Conservation (phyloP, 2,888 invertebrate genomes). For the Cybosia mesomella region DNA sequence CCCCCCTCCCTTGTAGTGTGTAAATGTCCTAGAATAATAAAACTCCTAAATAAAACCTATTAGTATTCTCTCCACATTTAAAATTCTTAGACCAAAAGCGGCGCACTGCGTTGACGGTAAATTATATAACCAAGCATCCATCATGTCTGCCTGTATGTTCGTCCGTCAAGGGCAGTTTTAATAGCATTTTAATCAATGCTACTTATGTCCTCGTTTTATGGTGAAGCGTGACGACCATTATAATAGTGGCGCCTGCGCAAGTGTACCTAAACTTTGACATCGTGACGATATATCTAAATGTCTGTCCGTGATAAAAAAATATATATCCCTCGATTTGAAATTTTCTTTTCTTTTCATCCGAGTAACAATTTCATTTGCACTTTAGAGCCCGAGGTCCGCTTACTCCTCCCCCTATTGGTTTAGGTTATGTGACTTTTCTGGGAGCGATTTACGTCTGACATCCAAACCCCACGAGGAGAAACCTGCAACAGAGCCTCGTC, state of each 20-base stretch:
- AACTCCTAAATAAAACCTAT: conserved; percentile 2
- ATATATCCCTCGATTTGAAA: not conserved
- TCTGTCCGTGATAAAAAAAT: conserved; percentile 20
- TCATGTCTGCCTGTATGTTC: conserved; percentile 17
- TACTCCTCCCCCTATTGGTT: not conserved
- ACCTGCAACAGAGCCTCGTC: no score
- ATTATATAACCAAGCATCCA: conserved; percentile 41
- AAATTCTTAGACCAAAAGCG: conserved; percentile 40
- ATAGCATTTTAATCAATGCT: conserved; percentile 70
- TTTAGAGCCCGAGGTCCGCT: no score
- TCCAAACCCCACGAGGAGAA: no score
- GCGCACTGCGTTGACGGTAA: conserved; percentile 29
- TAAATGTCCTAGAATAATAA: conserved; percentile 3
- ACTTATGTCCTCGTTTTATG: conserved; percentile 55
- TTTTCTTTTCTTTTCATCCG: not conserved
- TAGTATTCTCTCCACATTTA: conserved; percentile 20
- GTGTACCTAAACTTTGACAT: conserved; percentile 25
- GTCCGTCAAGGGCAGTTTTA: conserved; percentile 67
- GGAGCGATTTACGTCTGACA: no score
- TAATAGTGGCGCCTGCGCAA: conserved; percentile 43
- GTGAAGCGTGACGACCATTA: conserved; percentile 38
- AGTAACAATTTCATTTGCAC: no score
- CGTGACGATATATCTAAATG: not conserved
- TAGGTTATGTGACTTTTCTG: not conserved
- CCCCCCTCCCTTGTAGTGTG: no score